A percentile compares a stretch with the other conserved stretches of the same genome.
These are phyloP conservation scores for Diorhabda sublineata DNA, from an alignment of 1,140 invertebrate species.

Conservation along the genomic window DNA sequence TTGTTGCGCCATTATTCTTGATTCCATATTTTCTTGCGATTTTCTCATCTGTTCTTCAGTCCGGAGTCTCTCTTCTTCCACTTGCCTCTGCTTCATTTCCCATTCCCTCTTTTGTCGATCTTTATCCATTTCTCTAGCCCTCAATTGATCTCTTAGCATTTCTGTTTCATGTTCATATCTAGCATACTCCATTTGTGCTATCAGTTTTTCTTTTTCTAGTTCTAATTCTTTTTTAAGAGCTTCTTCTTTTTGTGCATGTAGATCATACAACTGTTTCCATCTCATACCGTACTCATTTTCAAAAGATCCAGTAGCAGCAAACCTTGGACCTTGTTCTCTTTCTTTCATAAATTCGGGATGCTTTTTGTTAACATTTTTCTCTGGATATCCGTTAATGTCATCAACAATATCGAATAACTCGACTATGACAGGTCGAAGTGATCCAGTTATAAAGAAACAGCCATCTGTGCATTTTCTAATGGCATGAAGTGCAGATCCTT, in stretches of 20 bases:
- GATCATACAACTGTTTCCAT: constrained; percentile 93
- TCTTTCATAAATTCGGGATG: constrained; percentile 77
- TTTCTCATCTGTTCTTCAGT: constrained; percentile 48
- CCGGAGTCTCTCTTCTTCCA: constrained; percentile 71
- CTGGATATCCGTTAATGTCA: constrained; percentile 90
- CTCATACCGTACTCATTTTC: constrained; percentile 94
- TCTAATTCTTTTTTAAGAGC: constrained; percentile 88
- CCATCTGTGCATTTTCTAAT: constrained; percentile 87
- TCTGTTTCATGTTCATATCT: constrained; percentile 89
- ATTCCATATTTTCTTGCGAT: constrained; percentile 42
- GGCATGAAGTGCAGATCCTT: constrained; percentile 81
- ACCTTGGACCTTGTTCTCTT: constrained; percentile 81
- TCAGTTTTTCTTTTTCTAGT: constrained; percentile 84
- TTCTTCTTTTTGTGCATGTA: constrained; percentile 87
- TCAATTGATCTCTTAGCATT: constrained; percentile 78
- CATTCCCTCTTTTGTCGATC: constrained; percentile 83
- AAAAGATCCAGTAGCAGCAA: constrained; percentile 84
- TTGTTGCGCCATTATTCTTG: constrained; percentile 42
- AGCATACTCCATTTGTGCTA: constrained; percentile 88
- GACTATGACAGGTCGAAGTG: constrained; percentile 82
- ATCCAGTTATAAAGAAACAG: constrained; percentile 91
- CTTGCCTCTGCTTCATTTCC: constrained; percentile 81
- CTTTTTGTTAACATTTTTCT: constrained; percentile 83
- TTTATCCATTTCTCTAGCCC: constrained; percentile 79
- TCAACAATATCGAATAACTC: constrained; percentile 87